Conservation (phyloP, 1,140 invertebrate species). For the Heliconius nattereri region DNA sequence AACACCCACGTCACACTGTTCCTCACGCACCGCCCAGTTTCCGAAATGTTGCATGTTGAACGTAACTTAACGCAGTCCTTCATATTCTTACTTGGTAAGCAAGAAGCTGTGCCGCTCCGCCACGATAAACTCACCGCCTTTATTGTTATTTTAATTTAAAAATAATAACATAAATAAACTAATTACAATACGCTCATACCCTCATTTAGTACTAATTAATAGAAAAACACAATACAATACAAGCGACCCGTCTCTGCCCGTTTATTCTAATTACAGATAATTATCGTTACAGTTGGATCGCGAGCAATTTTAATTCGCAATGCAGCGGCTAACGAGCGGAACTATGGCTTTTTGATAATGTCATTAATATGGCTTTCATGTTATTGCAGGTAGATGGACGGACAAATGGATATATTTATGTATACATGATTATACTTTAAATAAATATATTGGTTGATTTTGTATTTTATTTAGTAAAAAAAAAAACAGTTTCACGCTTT, state of each 20-base stretch:
- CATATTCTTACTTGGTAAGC: too few relatives aligned
- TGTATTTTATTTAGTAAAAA: too few relatives aligned
- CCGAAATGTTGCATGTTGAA: too few relatives aligned
- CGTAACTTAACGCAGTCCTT: too few relatives aligned
- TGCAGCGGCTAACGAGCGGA: slow-evolving; percentile 49
- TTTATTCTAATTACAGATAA: slow-evolving; percentile 55
- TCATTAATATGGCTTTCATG: slow-evolving; percentile 45
- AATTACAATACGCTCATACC: slow-evolving; percentile 1
- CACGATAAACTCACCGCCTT: not conserved
- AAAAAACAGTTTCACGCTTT: too few relatives aligned
- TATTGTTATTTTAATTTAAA: too few relatives aligned
- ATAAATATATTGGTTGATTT: not conserved
- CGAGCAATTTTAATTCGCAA: slow-evolving; percentile 58
- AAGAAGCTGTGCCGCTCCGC: too few relatives aligned
- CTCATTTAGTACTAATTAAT: slow-evolving; percentile 10
- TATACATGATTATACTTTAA: not conserved
- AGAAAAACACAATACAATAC: slow-evolving; percentile 12
- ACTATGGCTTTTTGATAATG: slow-evolving; percentile 56
- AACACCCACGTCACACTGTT: too few relatives aligned
- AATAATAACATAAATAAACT: not conserved
- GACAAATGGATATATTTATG: slow-evolving; percentile 21
- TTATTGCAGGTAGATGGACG: slow-evolving; percentile 41
- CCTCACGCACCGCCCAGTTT: too few relatives aligned
- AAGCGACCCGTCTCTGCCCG: slow-evolving; percentile 28
- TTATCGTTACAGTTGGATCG: slow-evolving; percentile 49